Base-by-base conservation (phyloP, 1,140 invertebrate genomes). In the Atta texana region DNA sequence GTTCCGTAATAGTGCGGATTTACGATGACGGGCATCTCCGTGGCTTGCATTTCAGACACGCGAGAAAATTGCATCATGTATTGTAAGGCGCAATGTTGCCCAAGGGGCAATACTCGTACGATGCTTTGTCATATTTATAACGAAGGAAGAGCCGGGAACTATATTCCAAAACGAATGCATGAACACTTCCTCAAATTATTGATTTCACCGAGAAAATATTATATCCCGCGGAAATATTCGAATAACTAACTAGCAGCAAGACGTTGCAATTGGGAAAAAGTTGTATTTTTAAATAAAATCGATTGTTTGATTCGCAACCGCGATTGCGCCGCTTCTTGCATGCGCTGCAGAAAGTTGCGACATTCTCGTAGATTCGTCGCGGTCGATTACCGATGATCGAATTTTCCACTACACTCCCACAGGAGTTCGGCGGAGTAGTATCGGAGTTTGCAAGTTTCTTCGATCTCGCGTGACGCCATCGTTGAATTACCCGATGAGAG, bases 1-100 rank as follows among this genome's bases (percentile, higher is more conserved):
- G 72, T 84, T 78, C 24, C 66, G 64, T 74, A 87, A 84, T 78
- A 55, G 72, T 66, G 21, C 31, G 77, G 59, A 90, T 89, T 87
- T 89, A 89, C 88, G 85, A 82, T n/a, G 51, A 28, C 28, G 16
- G 1, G 55, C 28, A 51, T 71, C 34, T 53, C 7, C 53, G 72
- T 53, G 82, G 57, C 28, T 55, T 71, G 74, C 59, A 78, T 85
- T 55, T 87, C 59, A 24, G 31, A 84, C 78, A 68, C 34, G 59
- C 49, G 49, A 57, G 66, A 77, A 75, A 69, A 51, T 87, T 81
- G 34, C 57, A 63, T 57, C 34, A 18, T 16, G 12, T 24, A 44
- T 81, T 80, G 34, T 57, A 39, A n/a, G 6, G 63, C 28, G 44
- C 31, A 16, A 5, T 8, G n/a, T 28, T 61, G 44, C 14, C 34